Base-by-base conservation (phyloP, 2,888 invertebrate genomes). In the Xestoiulus laeticollis region DNA sequence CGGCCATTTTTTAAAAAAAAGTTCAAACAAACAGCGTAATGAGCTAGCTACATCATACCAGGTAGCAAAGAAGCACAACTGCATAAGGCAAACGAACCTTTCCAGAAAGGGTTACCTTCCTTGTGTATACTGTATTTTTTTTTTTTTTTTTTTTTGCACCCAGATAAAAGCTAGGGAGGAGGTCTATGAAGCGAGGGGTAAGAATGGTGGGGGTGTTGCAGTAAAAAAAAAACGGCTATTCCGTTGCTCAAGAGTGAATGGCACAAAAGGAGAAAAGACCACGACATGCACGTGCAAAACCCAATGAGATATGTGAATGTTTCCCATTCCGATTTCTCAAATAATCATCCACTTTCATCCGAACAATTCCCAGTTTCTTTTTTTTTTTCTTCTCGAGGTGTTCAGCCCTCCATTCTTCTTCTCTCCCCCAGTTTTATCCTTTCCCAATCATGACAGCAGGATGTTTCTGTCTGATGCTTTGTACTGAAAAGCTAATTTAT, bases 371-470 rank as follows among this genome's bases (percentile, higher is more conserved):
- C 78, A 78, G 78, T 32, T 78, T 78, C 78, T 78, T 78, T 30
- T 78, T 78, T 78, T 26, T 68, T 26, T 26, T 68, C 16, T 53
- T 22, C n/a, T 59, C 78, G 78, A 22, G 59, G 14, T n/a, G 78
- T 32, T 78, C 78, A 78, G 16, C 78, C 78, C 78, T 78, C 78
- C 78, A 78, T 78, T 85, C 85, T 85, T 85, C 85, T 48, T 78
- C 78, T 85, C 85, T 85, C 85, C 44, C 85, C 43, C 85, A 26
- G 22, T 48, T 85, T 48, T 85, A 85, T 44, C 85, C 85, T 85
- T 85, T 85, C 44, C 85, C 85, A 85, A 85, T 85, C 85, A 85
- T 85, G 85, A 85, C 85, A 85, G 85, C 85, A 48, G 85, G 85
- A 85, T 85, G 44, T 85, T 85, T 85, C 85, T 85, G 85, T 85